phyloP scores from a whole-genome alignment of 2,888 invertebrate genomes.

The Drosophila ezoana region DNA sequence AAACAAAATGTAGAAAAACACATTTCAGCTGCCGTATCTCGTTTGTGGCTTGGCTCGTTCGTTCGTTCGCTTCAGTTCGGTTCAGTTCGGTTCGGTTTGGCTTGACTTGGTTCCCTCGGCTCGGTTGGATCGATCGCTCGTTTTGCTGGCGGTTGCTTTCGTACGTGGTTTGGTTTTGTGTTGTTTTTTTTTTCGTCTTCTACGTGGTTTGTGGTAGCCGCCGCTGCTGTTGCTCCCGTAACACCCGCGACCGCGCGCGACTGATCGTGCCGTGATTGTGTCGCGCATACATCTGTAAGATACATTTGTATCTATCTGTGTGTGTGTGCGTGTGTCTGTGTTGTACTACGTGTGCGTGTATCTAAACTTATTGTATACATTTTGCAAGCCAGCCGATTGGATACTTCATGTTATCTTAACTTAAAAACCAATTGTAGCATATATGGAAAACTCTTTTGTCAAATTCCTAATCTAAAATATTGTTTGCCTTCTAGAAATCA shows the following conservation, averaged over 20 bases:
- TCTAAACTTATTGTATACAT: slow-evolving; percentile 24
- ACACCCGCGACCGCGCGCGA: slow-evolving; percentile 64
- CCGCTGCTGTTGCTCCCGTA: slow-evolving; percentile 66
- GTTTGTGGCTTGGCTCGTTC: slow-evolving; percentile 49
- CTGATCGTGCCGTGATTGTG: slow-evolving; percentile 75
- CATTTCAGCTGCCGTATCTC: slow-evolving; percentile 83
- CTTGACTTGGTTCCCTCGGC: slow-evolving; percentile 18
- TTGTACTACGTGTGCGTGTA: slow-evolving; percentile 12
- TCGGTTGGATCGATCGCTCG: slow-evolving; percentile 14
- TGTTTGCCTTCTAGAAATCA: slow-evolving; percentile 36
- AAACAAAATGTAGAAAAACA: slow-evolving; percentile 84
- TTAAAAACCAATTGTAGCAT: background rate
- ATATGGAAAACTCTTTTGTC: background rate
- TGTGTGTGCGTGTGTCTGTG: slow-evolving; percentile 20
- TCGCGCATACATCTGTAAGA: slow-evolving; percentile 34
- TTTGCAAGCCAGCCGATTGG: slow-evolving; percentile 25
- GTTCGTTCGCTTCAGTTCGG: slow-evolving; percentile 4
- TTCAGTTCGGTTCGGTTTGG: slow-evolving; percentile 29
- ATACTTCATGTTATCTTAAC: slow-evolving; percentile 7
- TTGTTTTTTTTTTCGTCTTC: slow-evolving; percentile 55
- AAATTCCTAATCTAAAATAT: slow-evolving; percentile 5
- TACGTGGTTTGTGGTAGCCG: slow-evolving; percentile 80
- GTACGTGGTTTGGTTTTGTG: slow-evolving; percentile 37
- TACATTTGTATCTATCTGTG: slow-evolving; percentile 14
- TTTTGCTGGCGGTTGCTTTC: slow-evolving; percentile 16